Conservation (phyloP, 2,113 vertebrate genomes). For the Seriola rivoliana region DNA sequence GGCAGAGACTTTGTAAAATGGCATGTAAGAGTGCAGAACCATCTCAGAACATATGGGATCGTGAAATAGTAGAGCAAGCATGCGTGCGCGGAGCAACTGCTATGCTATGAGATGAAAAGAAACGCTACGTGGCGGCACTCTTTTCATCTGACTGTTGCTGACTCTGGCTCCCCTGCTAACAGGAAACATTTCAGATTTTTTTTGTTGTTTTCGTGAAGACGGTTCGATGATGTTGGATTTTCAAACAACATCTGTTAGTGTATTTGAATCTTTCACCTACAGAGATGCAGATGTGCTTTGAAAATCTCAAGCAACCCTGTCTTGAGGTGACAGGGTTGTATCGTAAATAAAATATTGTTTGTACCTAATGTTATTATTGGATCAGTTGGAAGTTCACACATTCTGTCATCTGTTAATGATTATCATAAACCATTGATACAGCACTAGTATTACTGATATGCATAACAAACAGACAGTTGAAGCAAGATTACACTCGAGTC, state of each 20-base stretch:
- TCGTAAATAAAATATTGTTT: no score
- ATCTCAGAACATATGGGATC: slow-evolving; percentile 24
- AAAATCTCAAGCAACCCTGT: no score
- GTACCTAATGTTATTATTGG: no score
- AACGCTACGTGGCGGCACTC: background rate
- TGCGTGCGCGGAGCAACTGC: background rate
- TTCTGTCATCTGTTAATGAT: no score
- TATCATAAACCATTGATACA: no score
- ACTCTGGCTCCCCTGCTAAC: background rate
- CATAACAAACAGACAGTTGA: background rate
- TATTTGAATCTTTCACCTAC: background rate
- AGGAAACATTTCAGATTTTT: slow-evolving; percentile 19
- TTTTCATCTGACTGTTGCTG: no score
- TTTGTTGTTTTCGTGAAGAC: slow-evolving; percentile 15
- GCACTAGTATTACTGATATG: background rate
- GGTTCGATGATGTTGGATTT: background rate
- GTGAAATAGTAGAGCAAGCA: slow-evolving; percentile 33
- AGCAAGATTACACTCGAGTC: no score
- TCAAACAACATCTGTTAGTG: background rate
- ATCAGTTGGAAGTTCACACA: no score
- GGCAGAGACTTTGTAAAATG: slow-evolving; percentile 41
- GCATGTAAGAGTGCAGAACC: slow-evolving; percentile 1
- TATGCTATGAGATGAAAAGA: slow-evolving; percentile 30
- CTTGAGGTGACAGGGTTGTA: no score
- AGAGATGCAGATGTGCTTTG: background rate